Evolutionary conservation across 2,888 invertebrate species (phyloP).

Genomic region (Galeruca laticollis): DNA sequence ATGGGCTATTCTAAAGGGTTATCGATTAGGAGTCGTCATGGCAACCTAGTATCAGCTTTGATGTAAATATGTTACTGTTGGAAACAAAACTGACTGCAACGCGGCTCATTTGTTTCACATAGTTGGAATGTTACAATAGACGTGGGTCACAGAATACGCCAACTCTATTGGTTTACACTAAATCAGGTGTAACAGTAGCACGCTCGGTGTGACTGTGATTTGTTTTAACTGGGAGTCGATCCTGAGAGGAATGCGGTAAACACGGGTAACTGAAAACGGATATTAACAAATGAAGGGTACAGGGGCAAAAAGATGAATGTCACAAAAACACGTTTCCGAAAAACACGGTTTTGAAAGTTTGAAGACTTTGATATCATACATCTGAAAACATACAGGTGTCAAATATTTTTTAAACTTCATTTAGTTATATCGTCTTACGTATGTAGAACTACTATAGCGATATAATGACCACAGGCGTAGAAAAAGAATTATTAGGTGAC

Average conservation of each 20-base stretch:
- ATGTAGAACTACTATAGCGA: no score
- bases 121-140: constrained; percentile 20
- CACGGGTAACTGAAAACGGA: constrained; percentile 4
- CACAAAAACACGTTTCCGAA: no score
- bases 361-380: no score
- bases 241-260: constrained; percentile 7
- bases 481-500: no score
- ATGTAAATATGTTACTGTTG: constrained; percentile 7
- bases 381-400: no score
- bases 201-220: constrained; percentile 3
- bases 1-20: constrained; percentile 12
- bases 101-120: constrained; percentile 24
- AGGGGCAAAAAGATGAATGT: no score
- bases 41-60: not conserved
- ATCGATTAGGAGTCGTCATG: constrained; percentile 10
- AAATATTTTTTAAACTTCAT: no score
- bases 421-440: no score
- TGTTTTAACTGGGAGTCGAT: constrained; percentile 1
- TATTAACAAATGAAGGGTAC: not conserved
- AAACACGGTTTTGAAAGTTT: no score
- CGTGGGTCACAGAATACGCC: constrained; percentile 30
- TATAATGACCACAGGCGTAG: no score
- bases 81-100: constrained; percentile 11
- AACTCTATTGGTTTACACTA: constrained; percentile 29
- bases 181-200: constrained; percentile 25